Evolutionary conservation across 2,113 vertebrate species (phyloP), one percentile per base, ranked within the genome.

Genomic region (Odontesthes bonariensis): DNA sequence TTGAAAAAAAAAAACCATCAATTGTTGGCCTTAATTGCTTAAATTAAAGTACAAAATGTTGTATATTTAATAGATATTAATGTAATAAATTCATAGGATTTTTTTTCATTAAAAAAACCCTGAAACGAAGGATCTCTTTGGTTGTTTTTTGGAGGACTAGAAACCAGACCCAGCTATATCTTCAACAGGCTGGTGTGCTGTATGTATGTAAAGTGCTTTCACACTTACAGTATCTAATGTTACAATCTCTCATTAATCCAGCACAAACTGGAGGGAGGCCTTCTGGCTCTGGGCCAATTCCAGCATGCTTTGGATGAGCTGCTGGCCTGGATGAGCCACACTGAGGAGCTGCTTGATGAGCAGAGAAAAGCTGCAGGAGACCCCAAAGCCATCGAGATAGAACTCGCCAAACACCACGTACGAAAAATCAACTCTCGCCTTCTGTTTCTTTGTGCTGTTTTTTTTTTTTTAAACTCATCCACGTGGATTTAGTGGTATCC

Each of bases 321-420:
- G 54, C 81, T 99, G 90, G 91, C 96, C 0, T 99, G 98, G 98
- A 93, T 99, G 93, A 96, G 94, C 0, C 96, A 99, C 67, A 99
- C 98, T 0, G 97, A 99, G 88, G 97, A 96, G 33, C 91, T 99
- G 86, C 96, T 99, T 19, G 92, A 90, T 23, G 97, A 98, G 73
- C 97, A 99, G 95, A 96, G 95, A 89, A 94, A 97, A 33, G 93
- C 96, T 44, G 96, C 96, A 62, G 96, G 96, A 75, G 97, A 99
- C 90, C 98, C 97, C 35, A 99, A 99, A 91, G 95, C 97, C 86
- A 97, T 99, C 47, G 98, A 99, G 92, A 98, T 99, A 38, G 96
- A 98, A 83, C 96, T 99, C 2, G 98, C 98, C 86, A 99, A 99
- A 82, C 98, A 99, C 90, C 96, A 99, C n/a, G 98, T 99, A 96